These are phyloP conservation scores for Caenorhabditis briggsae DNA, from an alignment of 1,140 invertebrate species.

Conservation along the genomic window DNA sequence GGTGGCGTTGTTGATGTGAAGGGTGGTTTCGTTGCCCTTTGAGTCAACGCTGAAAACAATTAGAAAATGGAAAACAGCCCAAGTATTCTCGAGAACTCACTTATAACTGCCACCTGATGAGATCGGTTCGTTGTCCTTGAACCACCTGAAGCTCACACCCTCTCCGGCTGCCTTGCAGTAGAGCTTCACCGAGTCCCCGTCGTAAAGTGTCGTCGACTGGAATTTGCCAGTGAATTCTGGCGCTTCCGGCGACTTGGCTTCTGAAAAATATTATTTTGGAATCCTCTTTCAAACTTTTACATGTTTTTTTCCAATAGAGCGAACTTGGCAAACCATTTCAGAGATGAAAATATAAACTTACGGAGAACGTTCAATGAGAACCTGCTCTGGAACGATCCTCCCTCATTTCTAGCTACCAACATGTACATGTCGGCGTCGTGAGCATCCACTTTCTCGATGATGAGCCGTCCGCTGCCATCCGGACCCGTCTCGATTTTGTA, in stretches of 20 bases:
- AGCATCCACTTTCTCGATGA: constrained; percentile 66
- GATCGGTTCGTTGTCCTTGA: constrained; percentile 63
- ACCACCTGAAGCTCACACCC: constrained; percentile 65
- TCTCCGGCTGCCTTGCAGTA: constrained; percentile 71
- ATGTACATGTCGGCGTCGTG: constrained; percentile 66
- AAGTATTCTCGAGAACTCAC: constrained; percentile 2
- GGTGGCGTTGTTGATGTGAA: constrained; percentile 66
- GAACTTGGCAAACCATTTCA: too few species aligned
- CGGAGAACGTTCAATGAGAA: constrained; percentile 68
- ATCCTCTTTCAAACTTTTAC: constrained; percentile 40
- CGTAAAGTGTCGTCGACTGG: constrained; percentile 68
- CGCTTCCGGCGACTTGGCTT: constrained; percentile 61
- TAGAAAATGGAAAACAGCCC: background rate
- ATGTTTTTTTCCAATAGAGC: too few species aligned
- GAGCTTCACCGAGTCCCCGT: constrained; percentile 69
- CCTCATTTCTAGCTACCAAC: constrained; percentile 70
- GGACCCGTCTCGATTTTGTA: constrained; percentile 65
- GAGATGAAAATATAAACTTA: constrained; percentile 54
- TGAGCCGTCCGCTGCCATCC: constrained; percentile 68
- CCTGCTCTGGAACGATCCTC: constrained; percentile 66
- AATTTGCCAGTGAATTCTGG: constrained; percentile 70
- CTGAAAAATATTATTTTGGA: constrained; percentile 53
- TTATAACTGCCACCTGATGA: constrained; percentile 43
- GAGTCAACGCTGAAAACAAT: constrained; percentile 64
- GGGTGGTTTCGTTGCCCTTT: constrained; percentile 64